Base-by-base conservation (phyloP, 2,797 vertebrate genomes). In the Takifugu rubripes region DNA sequence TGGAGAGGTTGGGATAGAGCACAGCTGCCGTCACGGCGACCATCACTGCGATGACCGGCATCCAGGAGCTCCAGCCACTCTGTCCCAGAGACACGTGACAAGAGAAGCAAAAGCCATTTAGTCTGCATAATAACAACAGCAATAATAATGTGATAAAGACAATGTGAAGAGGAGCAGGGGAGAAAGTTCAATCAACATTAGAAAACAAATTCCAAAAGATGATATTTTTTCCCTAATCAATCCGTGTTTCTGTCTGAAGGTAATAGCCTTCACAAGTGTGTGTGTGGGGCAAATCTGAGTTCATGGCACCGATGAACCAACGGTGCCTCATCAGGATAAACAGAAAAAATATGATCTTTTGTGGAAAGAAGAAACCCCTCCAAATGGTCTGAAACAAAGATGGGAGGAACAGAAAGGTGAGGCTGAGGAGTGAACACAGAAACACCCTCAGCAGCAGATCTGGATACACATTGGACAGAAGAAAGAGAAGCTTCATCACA, bases 1-100 rank as follows among this genome's bases (percentile, higher is more conserved):
- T 97, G 89, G 94, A 94, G 82, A 97, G 85, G 89, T 94, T 94
- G 66, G 96, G 95, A 87, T 96, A 99, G 89, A 98, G 93, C 91
- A 98, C 91, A 72, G 94, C 93, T 73, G 94, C 95, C 69, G 94
- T 96, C 85, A 96, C 94, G 64, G 93, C 95, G 72, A 97, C 96
- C 93, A 98, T 93, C 89, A 94, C 94, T 72, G 94, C 96, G 85
- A 98, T 90, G 92, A 95, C 91, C 84, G 96, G 95, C 93, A 98
- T 95, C 96, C 96, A 98, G 91, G 95, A 93, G 74, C 89, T 84
- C 95, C 96, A 98, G 87, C 92, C 92, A 83, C 91, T 96, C 97
- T 99, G 94, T 86, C 82, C 85, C 74, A 77, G 83, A 58, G 16
- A 69, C 5, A 61, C 5, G 4, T 25, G 10, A 58, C 27, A 59